Percentiles rank a stretch among this genome's conserved stretches.
phyloP scores from a whole-genome alignment of 1,140 invertebrate genomes.

The Pseudomyrmex cubaensis region DNA sequence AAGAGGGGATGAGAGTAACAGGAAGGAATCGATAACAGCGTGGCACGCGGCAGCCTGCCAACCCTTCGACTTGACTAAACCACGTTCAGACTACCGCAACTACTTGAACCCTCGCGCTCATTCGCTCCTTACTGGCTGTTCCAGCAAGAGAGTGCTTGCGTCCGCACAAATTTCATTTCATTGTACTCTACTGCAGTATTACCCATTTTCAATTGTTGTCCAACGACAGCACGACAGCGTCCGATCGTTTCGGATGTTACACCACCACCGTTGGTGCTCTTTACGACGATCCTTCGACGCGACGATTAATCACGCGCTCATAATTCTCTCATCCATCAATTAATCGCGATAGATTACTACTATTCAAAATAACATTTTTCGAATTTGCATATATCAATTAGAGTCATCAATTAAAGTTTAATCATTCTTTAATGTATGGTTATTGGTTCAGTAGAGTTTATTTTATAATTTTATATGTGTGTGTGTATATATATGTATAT shows the following conservation, averaged over 20 bases:
- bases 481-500: not conserved
- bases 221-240: not conserved
- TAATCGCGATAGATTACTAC: constrained; percentile 8
- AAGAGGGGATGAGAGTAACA: constrained; percentile 39
- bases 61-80: constrained; percentile 45
- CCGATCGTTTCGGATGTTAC: not conserved
- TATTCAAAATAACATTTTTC: not conserved
- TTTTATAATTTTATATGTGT: not conserved
- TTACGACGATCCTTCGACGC: not conserved
- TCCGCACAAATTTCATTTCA: not conserved
- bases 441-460: not conserved
- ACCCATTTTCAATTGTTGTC: not conserved
- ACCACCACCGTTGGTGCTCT: not conserved
- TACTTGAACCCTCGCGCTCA: constrained; percentile 11
- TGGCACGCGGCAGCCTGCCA: constrained; percentile 44
- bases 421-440: too few relatives aligned
- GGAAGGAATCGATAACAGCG: constrained; percentile 45
- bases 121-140: constrained; percentile 15
- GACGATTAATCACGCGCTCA: not conserved
- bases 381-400: not conserved
- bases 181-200: not conserved
- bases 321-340: not conserved
- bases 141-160: constrained; percentile 9
- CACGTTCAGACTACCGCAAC: constrained; percentile 11
- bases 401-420: not conserved